A percentile compares a stretch with the other conserved stretches of the same genome.
Evolutionary conservation across 2,888 invertebrate species (phyloP).

Genomic region (Creontiades dilutus): DNA sequence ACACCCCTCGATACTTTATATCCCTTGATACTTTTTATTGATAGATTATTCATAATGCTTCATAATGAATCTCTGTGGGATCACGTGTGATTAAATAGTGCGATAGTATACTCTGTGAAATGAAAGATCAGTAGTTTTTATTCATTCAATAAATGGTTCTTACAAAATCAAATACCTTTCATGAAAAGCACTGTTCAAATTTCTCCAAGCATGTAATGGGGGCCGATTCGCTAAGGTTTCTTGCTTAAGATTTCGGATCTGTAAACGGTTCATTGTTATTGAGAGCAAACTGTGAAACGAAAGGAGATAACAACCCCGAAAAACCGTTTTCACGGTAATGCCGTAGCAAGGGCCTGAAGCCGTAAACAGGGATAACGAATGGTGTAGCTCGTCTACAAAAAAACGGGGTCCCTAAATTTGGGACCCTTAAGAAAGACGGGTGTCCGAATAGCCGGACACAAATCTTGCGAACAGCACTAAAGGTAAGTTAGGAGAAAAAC

Average conservation of each 20-base stretch:
- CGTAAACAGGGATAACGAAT: slow-evolving; percentile 24
- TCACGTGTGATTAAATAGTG: too few species aligned
- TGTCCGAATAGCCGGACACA: slow-evolving; percentile 24
- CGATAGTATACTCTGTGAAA: too few species aligned
- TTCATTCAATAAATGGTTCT: too few species aligned
- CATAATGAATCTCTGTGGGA: too few species aligned
- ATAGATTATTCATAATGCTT: too few species aligned
- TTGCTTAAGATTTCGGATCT: not conserved
- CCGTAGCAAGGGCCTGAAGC: not conserved
- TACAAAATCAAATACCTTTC: too few species aligned
- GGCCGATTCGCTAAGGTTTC: not conserved
- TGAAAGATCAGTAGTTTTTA: too few species aligned
- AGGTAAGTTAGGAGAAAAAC: slow-evolving; percentile 39
- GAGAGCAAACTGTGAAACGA: not conserved
- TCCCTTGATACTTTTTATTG: too few species aligned
- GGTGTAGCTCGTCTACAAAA: not conserved
- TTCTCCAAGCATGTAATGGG: too few species aligned
- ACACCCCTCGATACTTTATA: too few species aligned
- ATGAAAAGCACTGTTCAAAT: too few species aligned
- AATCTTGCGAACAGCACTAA: slow-evolving; percentile 32
- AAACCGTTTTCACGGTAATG: slow-evolving; percentile 32
- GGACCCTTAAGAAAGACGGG: slow-evolving; percentile 18
- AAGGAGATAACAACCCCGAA: slow-evolving; percentile 12
- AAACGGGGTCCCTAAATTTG: slow-evolving; percentile 22
- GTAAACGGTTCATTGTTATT: not conserved